These are phyloP conservation scores for Spea bombifrons DNA, from an alignment of 2,113 vertebrate genomes.

Conservation along the genomic window DNA sequence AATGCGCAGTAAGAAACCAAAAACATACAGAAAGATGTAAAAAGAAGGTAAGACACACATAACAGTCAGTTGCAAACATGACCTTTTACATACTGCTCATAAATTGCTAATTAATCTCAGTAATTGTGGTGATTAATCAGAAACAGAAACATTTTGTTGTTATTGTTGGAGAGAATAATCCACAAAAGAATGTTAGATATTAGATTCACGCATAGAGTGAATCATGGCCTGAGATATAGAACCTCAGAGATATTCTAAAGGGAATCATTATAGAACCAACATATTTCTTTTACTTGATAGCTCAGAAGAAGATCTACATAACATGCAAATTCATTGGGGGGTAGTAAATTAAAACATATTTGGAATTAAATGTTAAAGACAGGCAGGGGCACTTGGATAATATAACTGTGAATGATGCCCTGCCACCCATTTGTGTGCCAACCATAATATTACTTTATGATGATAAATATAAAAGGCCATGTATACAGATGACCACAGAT, in stretches of 20 bases:
- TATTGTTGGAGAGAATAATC: background rate
- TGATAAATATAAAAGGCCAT: background rate
- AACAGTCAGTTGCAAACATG: background rate
- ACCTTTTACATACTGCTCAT: background rate
- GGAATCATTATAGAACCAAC: too few species aligned
- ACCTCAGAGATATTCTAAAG: too few species aligned
- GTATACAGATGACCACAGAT: slow-evolving; percentile 15
- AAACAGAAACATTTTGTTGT: background rate
- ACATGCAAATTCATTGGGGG: too few species aligned
- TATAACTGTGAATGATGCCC: too few species aligned
- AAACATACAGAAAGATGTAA: background rate
- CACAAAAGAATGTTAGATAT: background rate
- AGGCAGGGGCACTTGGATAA: too few species aligned
- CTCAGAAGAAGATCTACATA: too few species aligned
- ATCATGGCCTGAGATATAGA: background rate
- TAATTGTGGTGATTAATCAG: background rate
- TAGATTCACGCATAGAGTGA: background rate
- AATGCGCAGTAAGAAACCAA: background rate
- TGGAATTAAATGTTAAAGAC: too few species aligned
- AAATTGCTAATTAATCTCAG: background rate
- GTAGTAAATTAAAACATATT: too few species aligned
- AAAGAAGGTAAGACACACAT: background rate
- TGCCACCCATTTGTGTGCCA: too few species aligned
- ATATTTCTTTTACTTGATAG: too few species aligned
- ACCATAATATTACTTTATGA: too few species aligned